Conservation (phyloP, 2,113 vertebrate species). For the Larimichthys crocea region DNA sequence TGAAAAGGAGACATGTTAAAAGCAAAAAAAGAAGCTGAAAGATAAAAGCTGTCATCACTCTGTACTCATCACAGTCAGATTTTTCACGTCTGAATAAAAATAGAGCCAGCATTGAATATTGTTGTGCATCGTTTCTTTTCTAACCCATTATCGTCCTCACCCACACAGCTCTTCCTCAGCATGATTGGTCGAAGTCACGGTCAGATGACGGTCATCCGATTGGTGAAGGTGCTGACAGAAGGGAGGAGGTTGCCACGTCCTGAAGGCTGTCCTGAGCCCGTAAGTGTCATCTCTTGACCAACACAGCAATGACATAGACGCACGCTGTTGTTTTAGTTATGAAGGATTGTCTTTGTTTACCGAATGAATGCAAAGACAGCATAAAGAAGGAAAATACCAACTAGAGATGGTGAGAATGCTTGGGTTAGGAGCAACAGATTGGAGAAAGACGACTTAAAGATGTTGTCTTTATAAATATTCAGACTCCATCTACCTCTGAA, state of each 20-base stretch:
- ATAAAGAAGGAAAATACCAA: neutral
- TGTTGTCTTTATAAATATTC: too few species aligned
- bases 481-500: too few species aligned
- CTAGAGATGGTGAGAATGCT: neutral
- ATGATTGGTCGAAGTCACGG: constrained; percentile 94
- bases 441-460: too few species aligned
- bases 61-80: neutral
- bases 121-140: neutral
- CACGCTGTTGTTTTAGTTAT: neutral
- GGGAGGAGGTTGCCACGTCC: constrained; percentile 90
- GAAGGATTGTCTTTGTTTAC: constrained; percentile 3
- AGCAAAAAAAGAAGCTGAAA: neutral
- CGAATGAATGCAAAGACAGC: neutral
- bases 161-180: constrained; percentile 88
- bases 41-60: neutral
- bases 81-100: neutral
- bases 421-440: neutral
- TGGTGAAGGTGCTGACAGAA: constrained; percentile 89
- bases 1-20: neutral
- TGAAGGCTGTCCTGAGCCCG: constrained; percentile 86
- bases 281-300: constrained; percentile 64
- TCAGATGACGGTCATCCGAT: constrained; percentile 94
- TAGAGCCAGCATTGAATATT: neutral
- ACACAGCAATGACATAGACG: neutral
- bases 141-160: neutral